Evolutionary conservation across 2,888 invertebrate genomes (phyloP), one percentile per base, ranked within the genome.

Genomic region (Baccha elongata): DNA sequence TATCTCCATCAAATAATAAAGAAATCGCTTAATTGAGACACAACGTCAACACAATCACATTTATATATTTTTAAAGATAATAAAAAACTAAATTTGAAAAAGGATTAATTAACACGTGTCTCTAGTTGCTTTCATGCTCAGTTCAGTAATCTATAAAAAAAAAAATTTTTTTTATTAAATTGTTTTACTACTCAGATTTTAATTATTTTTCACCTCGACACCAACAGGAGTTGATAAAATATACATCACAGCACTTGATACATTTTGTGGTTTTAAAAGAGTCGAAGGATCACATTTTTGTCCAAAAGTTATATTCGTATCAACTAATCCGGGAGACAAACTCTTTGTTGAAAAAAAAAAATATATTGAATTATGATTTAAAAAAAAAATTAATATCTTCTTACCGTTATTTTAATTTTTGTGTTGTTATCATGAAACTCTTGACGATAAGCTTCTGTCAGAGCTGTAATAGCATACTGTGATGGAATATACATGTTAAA

Each of bases 401-500:
- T 86, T 67, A 88, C 88, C 2, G 90, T 89, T 0, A 90, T 84
- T n/a, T 89, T 87, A n/a, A 90, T 87, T 46, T 87, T 89, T 23
- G 87, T 90, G 26, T 87, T 86, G 71, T 88, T 87, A 46, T 87
- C 71, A 73, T 88, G 87, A 50, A 91, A 89, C 85, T 91, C 91
- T 72, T 90, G 89, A 0, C 91, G 87, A 68, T 91, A 89, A 0
- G 88, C 88, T 84, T 90, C 91, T 0, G 89, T 89, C 84, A 91
- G 87, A 6, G 91, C 90, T 6, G 89, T 90, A 3, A 91, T 87
- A 8, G 91, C 91, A 84, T 88, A 88, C 69, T 91, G 91, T 0
- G 90, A 89, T 0, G 90, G 88, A 52, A 89, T 87, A 86, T 91
- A 91, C 19, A 91, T 89, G 50, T 90, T 91, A 15, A 89, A 88